Conservation (phyloP, 2,888 invertebrate species). For the Neoitamus cyanurus region DNA sequence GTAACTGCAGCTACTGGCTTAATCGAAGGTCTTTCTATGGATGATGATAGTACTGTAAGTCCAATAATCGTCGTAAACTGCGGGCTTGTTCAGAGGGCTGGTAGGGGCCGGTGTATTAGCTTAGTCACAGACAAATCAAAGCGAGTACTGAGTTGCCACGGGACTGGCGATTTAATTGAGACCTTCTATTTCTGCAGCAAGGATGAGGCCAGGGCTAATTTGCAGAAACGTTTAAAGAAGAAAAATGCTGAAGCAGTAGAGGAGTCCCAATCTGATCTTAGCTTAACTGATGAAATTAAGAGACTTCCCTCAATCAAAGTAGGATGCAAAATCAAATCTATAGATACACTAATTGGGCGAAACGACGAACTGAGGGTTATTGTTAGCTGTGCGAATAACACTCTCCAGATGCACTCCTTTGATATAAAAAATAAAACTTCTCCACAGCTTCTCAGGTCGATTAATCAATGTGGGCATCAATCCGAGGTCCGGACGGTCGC, state of each 20-base stretch:
- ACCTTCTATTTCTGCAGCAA: conserved; percentile 83
- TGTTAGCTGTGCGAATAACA: conserved; percentile 78
- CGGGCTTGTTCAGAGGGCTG: conserved; percentile 82
- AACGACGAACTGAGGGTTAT: conserved; percentile 78
- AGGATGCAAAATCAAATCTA: conserved; percentile 76
- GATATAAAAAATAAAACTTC: conserved; percentile 68
- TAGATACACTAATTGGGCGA: conserved; percentile 76
- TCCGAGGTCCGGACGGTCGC: conserved; percentile 87
- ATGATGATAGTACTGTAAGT: conserved; percentile 65
- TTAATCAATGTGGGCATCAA: conserved; percentile 85
- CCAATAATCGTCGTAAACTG: conserved; percentile 80
- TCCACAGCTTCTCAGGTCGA: conserved; percentile 72
- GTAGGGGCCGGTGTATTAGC: conserved; percentile 82
- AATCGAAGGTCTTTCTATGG: conserved; percentile 62
- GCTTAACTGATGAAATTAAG: conserved; percentile 79
- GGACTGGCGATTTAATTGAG: conserved; percentile 84
- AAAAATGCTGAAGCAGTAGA: conserved; percentile 63
- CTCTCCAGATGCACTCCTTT: conserved; percentile 75
- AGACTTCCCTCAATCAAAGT: conserved; percentile 75
- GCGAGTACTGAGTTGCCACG: conserved; percentile 82
- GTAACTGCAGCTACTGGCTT: conserved; percentile 57
- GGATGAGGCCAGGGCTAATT: conserved; percentile 76
- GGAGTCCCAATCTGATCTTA: conserved; percentile 69
- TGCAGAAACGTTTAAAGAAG: conserved; percentile 83
- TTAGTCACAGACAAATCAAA: conserved; percentile 79